These are phyloP conservation scores for Linyphia triangularis DNA, from an alignment of 2,888 invertebrate species.

Conservation along the genomic window DNA sequence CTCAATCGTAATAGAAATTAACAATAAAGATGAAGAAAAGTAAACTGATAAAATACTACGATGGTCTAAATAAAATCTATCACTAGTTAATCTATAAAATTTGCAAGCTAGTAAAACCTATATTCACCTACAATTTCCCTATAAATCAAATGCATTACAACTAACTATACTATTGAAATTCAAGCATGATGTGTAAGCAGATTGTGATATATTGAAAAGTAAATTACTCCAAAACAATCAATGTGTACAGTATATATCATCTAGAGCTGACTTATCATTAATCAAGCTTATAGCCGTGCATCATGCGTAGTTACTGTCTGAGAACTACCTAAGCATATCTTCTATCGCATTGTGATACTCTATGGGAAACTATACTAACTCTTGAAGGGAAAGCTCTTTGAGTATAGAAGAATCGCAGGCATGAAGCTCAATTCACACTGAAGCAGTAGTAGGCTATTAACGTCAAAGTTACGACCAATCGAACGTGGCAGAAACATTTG, in stretches of 20 bases:
- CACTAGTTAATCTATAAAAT: no score
- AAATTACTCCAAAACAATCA: background rate
- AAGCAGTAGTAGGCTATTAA: no score
- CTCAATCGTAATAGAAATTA: no score
- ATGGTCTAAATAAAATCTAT: no score
- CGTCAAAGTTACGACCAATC: background rate
- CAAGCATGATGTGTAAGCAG: background rate
- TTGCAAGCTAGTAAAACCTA: background rate
- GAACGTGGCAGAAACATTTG: no score
- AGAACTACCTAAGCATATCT: constrained; percentile 20
- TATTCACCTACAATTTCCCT: background rate
- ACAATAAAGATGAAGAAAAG: no score
- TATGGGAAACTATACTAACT: background rate
- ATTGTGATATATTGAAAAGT: background rate
- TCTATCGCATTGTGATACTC: background rate
- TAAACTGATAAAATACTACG: no score
- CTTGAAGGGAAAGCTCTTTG: background rate
- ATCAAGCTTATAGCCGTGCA: constrained; percentile 33
- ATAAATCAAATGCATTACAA: background rate
- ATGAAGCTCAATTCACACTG: background rate
- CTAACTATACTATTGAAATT: background rate
- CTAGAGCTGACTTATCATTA: background rate
- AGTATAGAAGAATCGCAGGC: background rate
- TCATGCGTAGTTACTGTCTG: constrained; percentile 12
- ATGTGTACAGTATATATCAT: background rate